Base-by-base conservation (phyloP, 2,888 invertebrate species). In the Gari tellinella region DNA sequence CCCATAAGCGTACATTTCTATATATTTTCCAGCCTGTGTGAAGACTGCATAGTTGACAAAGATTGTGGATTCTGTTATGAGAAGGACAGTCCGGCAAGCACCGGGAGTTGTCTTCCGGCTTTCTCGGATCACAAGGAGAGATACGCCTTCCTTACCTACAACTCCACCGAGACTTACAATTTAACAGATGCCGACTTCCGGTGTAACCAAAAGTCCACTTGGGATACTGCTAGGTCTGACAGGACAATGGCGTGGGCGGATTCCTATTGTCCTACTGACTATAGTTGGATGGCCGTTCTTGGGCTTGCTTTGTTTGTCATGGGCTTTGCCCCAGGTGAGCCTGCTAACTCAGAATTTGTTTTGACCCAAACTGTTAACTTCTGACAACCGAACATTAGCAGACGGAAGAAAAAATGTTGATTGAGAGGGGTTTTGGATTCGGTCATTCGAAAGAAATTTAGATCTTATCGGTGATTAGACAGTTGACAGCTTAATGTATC, bases 11-110 rank as follows among this genome's bases (percentile, higher is more conserved):
- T n/a, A n/a, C n/a, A n/a, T n/a, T n/a, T n/a, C n/a, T n/a, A n/a
- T n/a, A n/a, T n/a, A n/a, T 25, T 26, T 63, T 48, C 1, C 81
- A 87, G 88, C 17, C 37, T 63, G 21, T 88, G 88, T 64, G 81
- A 86, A 55, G 52, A 69, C 25, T 88, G 88, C 49, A 82, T 83
- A 7, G 58, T 61, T 14, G 56, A 86, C 64, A 61, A 62, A 0
- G 58, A 74, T 15, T 94, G 94, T 85, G 94, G 93, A 0, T 93
- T 91, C 80, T 93, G 93, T 76, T 93, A 89, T 76, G 75, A 82
- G 17, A 79, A 83, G 37, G 69, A 69, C 8, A 62, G 55, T n/a
- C 69, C 72, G 0, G 65, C 26, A 1, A 58, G 73, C 0, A 87
- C 88, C 57, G 90, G 90, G 0, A 87, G 89, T 1, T 92, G 92